Evolutionary conservation across 2,113 vertebrate species (phyloP), one percentile per base, ranked within the genome.

Genomic region (Oxyruncus cristatus): DNA sequence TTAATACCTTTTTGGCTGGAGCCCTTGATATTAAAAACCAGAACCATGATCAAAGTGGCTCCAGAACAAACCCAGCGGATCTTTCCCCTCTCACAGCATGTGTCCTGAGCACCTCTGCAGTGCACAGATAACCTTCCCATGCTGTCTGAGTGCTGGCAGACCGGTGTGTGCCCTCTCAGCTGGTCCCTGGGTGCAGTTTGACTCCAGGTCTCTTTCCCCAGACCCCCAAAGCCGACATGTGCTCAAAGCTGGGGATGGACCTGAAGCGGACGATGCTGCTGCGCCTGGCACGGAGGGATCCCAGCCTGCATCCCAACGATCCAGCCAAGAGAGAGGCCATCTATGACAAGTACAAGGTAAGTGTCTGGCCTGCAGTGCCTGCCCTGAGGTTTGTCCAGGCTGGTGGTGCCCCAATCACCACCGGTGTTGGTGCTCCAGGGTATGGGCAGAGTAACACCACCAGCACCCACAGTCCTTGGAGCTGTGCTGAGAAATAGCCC

Each of bases 201-300:
- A 71, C 22, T 2, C 12, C 18, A 20, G 3, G 16, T 94, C 39
- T 15, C 6, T 94, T 11, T 32, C 11, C 39, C 35, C 94, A 99
- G 99, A 99, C 99, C 5, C 92, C 99, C 4, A 98, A 98, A 44
- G 98, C 94, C 8, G 99, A 99, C 53, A 72, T 99, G 89, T 98
- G 98, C 95, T 99, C 99, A 3, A 99, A 99, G 95, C 97, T 99
- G 1, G 99, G 99, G 17, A 99, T 99, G 99, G 98, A 99, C 80
- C 91, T 99, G 94, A 99, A 99, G 94, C 98, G 99, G 59, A 99
- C 99, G 0, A 99, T 99, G 99, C 95, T 99, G 61, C 97, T 99
- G 55, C 97, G 99, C 8, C 98, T 99, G 21, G 99, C 98, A 4
- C 98, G 96, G 37, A 98, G 73, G 92, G 98, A 99, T 68, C 97